phyloP scores from a whole-genome alignment of 2,888 invertebrate species.

The Ophion slaviceki region DNA sequence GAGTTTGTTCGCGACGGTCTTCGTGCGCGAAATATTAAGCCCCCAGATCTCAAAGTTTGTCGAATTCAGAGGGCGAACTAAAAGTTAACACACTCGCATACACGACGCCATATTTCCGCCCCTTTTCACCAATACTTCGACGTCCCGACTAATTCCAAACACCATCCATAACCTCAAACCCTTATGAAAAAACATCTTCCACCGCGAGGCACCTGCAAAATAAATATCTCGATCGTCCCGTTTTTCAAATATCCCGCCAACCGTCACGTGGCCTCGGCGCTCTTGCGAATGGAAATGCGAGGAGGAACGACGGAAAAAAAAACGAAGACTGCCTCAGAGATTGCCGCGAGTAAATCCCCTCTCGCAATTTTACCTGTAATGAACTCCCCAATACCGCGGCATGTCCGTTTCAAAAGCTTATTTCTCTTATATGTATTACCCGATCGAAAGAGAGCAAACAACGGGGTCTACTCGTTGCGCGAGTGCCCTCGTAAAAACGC shows the following conservation, averaged over 20 bases:
- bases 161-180: not conserved
- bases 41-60: too few relatives aligned
- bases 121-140: too few relatives aligned
- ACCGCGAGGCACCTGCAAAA: not conserved
- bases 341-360: not conserved
- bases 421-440: not conserved
- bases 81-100: too few relatives aligned
- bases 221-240: not conserved
- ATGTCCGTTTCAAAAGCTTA: conserved; percentile 65
- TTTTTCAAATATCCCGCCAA: not conserved
- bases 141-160: not conserved
- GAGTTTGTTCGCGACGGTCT: too few relatives aligned
- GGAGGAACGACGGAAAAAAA: not conserved
- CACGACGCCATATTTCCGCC: too few relatives aligned
- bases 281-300: not conserved
- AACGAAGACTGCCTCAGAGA: not conserved
- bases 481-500: conserved; percentile 12
- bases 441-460: not conserved
- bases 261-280: not conserved
- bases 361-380: conserved; percentile 79
- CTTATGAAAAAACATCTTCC: not conserved
- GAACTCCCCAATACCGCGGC: conserved; percentile 78
- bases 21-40: too few relatives aligned
- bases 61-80: too few relatives aligned
- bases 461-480: not conserved